Evolutionary conservation across 2,888 invertebrate species (phyloP), one percentile per base, ranked within the genome.

Genomic region (Dynastes tityus): DNA sequence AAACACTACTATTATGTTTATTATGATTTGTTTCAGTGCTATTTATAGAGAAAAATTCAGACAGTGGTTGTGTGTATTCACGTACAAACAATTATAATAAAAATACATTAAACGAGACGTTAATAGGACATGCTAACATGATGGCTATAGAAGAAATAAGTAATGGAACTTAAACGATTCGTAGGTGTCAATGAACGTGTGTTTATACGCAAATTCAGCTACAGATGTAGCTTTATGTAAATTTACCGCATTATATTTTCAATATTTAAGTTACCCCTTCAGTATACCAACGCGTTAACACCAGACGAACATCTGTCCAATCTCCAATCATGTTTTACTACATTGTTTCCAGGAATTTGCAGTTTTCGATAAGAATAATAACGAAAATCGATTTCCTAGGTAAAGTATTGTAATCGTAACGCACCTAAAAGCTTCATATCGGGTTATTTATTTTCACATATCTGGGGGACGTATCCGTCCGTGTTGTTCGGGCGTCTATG

Each of bases 401-500:
- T 22, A 5, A 22, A 58, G 55, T 58, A 16, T n/a, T 22, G 16
- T 58, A 58, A 58, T 58, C n/a, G 16, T 22, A 58, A 58, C n/a
- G 22, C 55, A 4, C 2, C 6, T 58, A 58, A 58, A 22, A 58
- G 22, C 55, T 8, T 58, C 22, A 63, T 63, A 63, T 73, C 58
- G 58, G 37, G 58, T 58, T 58, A 40, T 73, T 73, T 37, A 73
- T 73, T 40, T 58, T 58, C 22, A 22, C 37, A 73, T 58, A 58
- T 73, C 40, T 70, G 51, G 29, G 58, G 37, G 73, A 73, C 16
- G 73, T 40, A 73, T 55, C 9, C 67, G 40, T 58, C 58, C 73
- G 58, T 45, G 58, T 58, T 58, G 29, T 58, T 40, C 58, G 11
- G 29, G 58, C 73, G 71, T 73, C 40, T 73, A 29, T 58, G 58